Evolutionary conservation across 2,797 vertebrate genomes (phyloP).

Genomic region (Spinus pinus): DNA sequence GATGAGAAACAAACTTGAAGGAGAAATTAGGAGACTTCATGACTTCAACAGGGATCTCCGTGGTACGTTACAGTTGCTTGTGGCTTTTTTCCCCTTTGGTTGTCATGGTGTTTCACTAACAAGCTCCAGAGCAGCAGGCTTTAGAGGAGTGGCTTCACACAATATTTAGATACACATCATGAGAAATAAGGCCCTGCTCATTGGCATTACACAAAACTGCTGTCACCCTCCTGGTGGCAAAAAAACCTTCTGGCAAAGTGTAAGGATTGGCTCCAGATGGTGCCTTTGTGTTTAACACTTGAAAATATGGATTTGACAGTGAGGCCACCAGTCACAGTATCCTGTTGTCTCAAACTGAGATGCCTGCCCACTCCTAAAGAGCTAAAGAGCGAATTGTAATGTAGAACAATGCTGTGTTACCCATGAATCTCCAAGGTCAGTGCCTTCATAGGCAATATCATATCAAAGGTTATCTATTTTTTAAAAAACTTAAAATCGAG

Average conservation of each 20-base stretch:
- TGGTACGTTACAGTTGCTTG: constrained; percentile 63
- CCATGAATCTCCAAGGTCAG: background rate
- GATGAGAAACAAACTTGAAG: constrained; percentile 85
- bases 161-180: background rate
- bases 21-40: constrained; percentile 85
- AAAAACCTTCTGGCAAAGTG: background rate
- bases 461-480: background rate
- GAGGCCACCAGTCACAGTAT: background rate
- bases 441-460: background rate
- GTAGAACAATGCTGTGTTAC: background rate
- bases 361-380: background rate
- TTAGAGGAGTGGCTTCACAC: background rate
- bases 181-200: background rate
- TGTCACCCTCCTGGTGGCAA: background rate
- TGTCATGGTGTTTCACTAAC: background rate
- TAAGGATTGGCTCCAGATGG: background rate
- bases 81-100: background rate
- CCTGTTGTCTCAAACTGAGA: background rate
- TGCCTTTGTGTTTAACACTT: background rate
- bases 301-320: background rate
- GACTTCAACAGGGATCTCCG: constrained; percentile 88
- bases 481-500: background rate
- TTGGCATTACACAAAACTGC: background rate
- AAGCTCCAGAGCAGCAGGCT: background rate
- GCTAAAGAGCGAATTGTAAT: background rate